A percentile compares a stretch with the other conserved stretches of the same genome.
These are phyloP conservation scores for Ispidina lecontei DNA, from an alignment of 2,797 vertebrate species.

Conservation along the genomic window DNA sequence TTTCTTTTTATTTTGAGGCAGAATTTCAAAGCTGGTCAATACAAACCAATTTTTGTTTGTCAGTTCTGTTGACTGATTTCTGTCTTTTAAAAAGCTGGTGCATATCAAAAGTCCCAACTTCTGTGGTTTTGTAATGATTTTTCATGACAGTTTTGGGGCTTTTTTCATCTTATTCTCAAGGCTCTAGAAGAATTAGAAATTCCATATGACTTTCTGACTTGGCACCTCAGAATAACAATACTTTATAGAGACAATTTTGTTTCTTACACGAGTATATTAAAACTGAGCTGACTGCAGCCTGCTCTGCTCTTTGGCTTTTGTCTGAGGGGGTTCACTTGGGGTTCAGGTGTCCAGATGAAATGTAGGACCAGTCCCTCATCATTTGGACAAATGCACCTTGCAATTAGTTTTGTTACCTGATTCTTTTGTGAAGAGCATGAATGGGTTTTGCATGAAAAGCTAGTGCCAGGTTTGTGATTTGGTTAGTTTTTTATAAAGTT, in stretches of 20 bases:
- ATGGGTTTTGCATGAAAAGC: not conserved
- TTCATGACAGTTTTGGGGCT: not conserved
- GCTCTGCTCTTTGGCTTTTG: not conserved
- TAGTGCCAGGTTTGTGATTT: not conserved
- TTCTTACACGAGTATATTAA: not conserved
- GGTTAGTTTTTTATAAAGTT: not conserved
- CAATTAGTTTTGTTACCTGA: not conserved
- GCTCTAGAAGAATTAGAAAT: not conserved
- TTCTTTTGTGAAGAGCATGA: not conserved
- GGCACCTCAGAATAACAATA: not conserved
- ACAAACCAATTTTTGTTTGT: not conserved
- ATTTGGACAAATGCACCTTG: fast-evolving
- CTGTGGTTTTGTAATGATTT: not conserved
- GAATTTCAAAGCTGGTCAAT: not conserved
- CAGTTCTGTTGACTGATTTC: not conserved
- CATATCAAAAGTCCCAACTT: not conserved
- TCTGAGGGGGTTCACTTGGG: not conserved
- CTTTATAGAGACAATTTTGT: not conserved
- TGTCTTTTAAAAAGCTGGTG: not conserved
- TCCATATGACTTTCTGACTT: not conserved
- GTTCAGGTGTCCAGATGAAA: not conserved
- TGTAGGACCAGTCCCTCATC: not conserved
- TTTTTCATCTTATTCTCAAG: not conserved
- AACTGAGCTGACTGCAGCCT: not conserved
- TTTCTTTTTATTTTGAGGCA: not conserved